These are phyloP conservation scores for Varecia variegata DNA, from an alignment of 2,797 vertebrate species.

Conservation along the genomic window DNA sequence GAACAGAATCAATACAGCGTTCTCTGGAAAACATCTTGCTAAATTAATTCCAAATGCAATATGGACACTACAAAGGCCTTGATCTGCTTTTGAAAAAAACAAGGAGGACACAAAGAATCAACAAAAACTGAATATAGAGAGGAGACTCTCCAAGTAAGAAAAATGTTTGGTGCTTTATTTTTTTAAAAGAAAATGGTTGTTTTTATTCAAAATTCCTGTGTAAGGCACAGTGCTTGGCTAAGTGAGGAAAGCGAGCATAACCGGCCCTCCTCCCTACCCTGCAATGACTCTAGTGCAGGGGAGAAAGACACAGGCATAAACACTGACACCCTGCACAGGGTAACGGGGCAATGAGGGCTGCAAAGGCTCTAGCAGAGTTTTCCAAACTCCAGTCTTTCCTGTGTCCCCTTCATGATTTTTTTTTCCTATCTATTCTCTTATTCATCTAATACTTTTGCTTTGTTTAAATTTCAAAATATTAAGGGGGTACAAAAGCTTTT, in stretches of 20 bases:
- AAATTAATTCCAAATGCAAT: background rate
- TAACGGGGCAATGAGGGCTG: rapidly evolving
- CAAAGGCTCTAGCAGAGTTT: background rate
- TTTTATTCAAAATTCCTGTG: background rate
- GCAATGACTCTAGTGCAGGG: background rate
- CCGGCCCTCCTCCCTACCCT: rapidly evolving
- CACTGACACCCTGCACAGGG: rapidly evolving
- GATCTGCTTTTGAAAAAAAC: background rate
- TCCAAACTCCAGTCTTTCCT: background rate
- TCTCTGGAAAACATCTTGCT: background rate
- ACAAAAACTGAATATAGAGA: background rate
- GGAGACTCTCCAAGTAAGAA: background rate
- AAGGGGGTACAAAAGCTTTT: background rate
- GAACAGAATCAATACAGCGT: background rate
- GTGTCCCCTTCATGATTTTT: rapidly evolving
- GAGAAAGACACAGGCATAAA: background rate
- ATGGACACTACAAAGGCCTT: background rate
- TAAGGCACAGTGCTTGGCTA: background rate
- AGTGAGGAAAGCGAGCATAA: background rate
- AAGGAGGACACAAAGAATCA: background rate
- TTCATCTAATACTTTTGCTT: background rate
- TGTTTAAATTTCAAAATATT: background rate
- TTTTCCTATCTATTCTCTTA: background rate
- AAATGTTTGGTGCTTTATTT: background rate
- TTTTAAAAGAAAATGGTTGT: background rate